Evolutionary conservation across 2,888 invertebrate species (phyloP).

Genomic region (Lissonota sp.): DNA sequence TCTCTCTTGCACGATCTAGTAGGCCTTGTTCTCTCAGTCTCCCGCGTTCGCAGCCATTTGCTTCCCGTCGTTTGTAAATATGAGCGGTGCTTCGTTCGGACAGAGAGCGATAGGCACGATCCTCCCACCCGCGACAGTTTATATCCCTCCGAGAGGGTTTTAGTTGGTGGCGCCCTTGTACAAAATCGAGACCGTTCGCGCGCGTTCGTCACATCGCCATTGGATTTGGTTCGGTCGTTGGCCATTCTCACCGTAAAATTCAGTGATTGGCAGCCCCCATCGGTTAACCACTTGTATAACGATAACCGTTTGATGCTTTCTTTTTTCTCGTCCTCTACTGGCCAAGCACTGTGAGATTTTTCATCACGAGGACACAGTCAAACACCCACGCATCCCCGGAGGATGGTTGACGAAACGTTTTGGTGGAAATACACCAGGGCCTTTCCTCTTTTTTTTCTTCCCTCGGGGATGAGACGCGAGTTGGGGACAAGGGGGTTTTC

Average conservation of each 20-base stretch:
- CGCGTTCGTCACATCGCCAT: constrained; percentile 49
- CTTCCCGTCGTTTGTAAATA: constrained; percentile 79
- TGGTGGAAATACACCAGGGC: constrained; percentile 54
- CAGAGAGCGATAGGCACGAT: constrained; percentile 78
- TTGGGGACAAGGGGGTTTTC: constrained; percentile 30
- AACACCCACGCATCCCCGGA: constrained; percentile 19
- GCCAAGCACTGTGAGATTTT: not conserved
- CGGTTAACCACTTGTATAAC: too few relatives aligned
- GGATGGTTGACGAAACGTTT: constrained; percentile 43
- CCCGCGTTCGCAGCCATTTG: constrained; percentile 71
- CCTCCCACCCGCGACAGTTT: constrained; percentile 73
- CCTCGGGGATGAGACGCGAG: constrained; percentile 38
- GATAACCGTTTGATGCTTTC: too few relatives aligned
- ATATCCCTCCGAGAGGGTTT: constrained; percentile 72
- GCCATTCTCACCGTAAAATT: too few relatives aligned
- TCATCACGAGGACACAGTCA: not conserved
- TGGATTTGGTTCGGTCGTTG: too few relatives aligned
- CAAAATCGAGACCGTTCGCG: constrained; percentile 42
- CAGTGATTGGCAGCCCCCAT: too few relatives aligned
- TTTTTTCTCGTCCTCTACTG: too few relatives aligned
- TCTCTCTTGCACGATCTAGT: not conserved
- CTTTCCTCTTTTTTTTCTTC: constrained; percentile 62
- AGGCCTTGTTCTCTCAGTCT: constrained; percentile 42
- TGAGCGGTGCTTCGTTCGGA: constrained; percentile 80
- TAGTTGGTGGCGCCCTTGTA: constrained; percentile 41